Conservation (phyloP, 2,888 invertebrate genomes). For the Lysandra coridon region DNA sequence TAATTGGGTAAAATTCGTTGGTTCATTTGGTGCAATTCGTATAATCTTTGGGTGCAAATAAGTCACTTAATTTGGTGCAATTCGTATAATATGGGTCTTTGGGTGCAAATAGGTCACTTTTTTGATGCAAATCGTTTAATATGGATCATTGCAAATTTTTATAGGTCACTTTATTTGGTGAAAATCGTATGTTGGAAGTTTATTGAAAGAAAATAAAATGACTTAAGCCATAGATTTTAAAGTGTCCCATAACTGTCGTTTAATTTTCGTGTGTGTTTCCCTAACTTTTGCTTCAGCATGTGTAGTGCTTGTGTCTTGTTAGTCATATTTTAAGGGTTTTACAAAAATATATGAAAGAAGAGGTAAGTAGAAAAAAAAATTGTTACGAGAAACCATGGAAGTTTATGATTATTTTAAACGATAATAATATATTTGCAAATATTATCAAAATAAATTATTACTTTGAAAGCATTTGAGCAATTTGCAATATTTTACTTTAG, state of each 20-base stretch:
- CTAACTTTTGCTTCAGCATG: background rate
- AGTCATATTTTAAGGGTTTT: background rate
- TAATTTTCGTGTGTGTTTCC: background rate
- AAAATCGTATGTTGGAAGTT: background rate
- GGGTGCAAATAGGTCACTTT: background rate
- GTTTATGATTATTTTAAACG: background rate
- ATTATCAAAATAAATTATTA: background rate
- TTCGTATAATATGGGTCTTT: background rate
- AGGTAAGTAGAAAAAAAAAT: background rate
- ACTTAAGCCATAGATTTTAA: background rate
- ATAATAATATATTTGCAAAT: background rate
- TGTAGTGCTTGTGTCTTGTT: background rate
- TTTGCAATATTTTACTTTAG: background rate
- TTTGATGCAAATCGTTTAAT: background rate
- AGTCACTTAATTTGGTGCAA: background rate
- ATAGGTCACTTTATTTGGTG: background rate
- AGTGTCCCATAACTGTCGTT: background rate
- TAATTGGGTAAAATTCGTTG: too few species aligned
- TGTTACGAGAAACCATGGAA: background rate
- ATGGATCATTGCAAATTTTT: too few species aligned
- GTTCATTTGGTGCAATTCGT: background rate
- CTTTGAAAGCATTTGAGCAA: background rate
- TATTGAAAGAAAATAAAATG: background rate
- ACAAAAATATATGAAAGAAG: too few species aligned
- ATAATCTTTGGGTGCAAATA: background rate